These are phyloP conservation scores for Alauda arvensis DNA, from an alignment of 2,797 vertebrate genomes.

Conservation along the genomic window DNA sequence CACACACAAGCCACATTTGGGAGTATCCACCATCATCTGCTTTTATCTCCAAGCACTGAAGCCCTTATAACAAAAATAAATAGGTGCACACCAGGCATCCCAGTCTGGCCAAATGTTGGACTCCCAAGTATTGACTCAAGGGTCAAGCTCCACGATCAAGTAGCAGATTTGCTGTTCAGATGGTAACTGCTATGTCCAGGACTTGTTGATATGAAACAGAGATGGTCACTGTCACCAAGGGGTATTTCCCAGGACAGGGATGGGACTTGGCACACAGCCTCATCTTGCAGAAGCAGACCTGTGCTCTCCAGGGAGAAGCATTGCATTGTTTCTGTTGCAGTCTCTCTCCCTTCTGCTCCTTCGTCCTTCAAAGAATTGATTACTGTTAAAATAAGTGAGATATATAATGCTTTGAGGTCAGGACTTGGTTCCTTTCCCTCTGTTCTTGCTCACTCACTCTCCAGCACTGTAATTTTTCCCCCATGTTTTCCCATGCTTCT, in stretches of 20 bases:
- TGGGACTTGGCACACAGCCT: background rate
- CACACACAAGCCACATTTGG: background rate
- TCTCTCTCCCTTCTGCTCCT: slow-evolving; percentile 45
- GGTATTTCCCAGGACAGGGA: background rate
- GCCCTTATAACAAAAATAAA: background rate
- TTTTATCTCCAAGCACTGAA: background rate
- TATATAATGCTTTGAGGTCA: slow-evolving; percentile 75
- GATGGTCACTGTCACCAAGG: background rate
- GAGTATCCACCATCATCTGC: background rate
- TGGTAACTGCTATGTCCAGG: background rate
- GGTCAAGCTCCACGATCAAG: background rate
- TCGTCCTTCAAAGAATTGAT: slow-evolving; percentile 82
- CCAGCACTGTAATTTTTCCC: background rate
- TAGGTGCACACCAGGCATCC: background rate
- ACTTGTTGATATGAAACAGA: background rate
- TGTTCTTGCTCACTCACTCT: slow-evolving; percentile 31
- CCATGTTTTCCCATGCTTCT: background rate
- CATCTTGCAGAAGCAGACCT: background rate
- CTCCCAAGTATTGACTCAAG: background rate
- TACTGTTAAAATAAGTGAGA: slow-evolving; percentile 76
- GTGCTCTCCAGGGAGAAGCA: background rate
- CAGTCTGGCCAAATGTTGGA: background rate
- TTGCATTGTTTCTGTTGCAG: background rate
- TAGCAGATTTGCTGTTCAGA: background rate
- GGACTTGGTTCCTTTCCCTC: slow-evolving; percentile 54